Base-by-base conservation (phyloP, 2,888 invertebrate genomes). In the Mythimna vitellina region DNA sequence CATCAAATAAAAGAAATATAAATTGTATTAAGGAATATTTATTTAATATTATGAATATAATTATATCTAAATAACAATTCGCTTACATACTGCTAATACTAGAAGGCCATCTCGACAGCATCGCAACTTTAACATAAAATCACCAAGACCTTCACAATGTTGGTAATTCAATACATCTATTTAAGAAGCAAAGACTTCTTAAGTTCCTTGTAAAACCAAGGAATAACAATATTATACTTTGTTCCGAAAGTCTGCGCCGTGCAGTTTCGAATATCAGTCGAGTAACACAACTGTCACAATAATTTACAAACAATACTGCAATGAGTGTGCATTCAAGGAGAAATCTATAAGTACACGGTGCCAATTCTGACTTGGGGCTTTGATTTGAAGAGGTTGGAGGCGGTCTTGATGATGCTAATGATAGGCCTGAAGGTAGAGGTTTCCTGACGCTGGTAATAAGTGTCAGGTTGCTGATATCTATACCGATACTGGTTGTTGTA, bases 131-230 rank as follows among this genome's bases (percentile, higher is more conserved):
- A 88, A 89, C 87, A 89, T 90, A 91, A 91, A 92, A 93, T 91
- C 88, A 93, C 91, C 88, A 84, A 89, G 90, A 92, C 94, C 93
- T 91, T 93, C 94, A 90, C 89, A 89, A 81, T 84, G 88, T 85
- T 78, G 85, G 87, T 83, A 86, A 84, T 86, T 85, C 84, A 80
- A 84, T 86, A 89, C 76, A 86, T 87, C 87, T 76, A 87, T 88
- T 88, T 87, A 89, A 88, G 86, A 83, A 82, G 87, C 78, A 65
- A 78, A 79, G 72, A 70, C 81, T 73, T 84, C 89, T 86, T 90
- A 93, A 91, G 87, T 91, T 93, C 95, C 96, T 95, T 95, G 95
- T 95, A 95, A 94, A 96, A 96, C 96, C 96, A 95, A 96, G 95
- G 94, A 94, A 93, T 95, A 93, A 93, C 93, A 93, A 93, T 87